Base-by-base conservation (phyloP, 2,113 vertebrate genomes). In the Chaenogobius annularis region DNA sequence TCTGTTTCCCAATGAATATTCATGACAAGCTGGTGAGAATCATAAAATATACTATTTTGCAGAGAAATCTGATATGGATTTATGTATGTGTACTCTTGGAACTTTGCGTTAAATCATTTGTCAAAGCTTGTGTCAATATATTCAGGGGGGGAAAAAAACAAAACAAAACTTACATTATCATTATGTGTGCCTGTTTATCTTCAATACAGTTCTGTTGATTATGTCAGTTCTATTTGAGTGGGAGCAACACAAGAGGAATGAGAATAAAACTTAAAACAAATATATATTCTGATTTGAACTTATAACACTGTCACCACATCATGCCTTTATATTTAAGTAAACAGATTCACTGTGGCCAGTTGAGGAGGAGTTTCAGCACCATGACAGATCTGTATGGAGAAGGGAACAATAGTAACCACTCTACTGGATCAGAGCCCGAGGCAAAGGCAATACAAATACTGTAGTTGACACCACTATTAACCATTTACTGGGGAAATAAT, bases 401-500 rank as follows among this genome's bases (percentile, higher is more conserved):
- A 31, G 56, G 12, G 55, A 75, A 77, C 68, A 50, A 75, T 31
- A 77, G 64, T 22, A 14, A 58, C 11, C 20, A 23, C 55, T 12
- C 4, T 13, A 58, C 1, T 58, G 55, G 55, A 22, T 26, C 20
- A 58, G 55, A 58, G 55, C 55, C 55, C 5, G 52, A n/a, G 20
- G 52, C 52, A 55, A 55, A 20, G 52, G 52, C 10, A 55, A 12
- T 22, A 11, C 26, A 31, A 31, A 4, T 31, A 31, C 26, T 31
- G 1, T 31, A 31, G 26, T 50, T 14, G 15, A n/a, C 52, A 22
- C 9, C 9, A 10, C 52, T 20, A 54, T 54, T 20, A n/a, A 22
- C 23, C 23, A 15, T 59, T 59, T 26, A 59, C 23, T 31, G 23
- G 31, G 22, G 14, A 26, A 1, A 26, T 26, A 26, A 58, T 58